phyloP scores from a whole-genome alignment of 2,797 vertebrate species.

The Poeciliopsis presidionis region DNA sequence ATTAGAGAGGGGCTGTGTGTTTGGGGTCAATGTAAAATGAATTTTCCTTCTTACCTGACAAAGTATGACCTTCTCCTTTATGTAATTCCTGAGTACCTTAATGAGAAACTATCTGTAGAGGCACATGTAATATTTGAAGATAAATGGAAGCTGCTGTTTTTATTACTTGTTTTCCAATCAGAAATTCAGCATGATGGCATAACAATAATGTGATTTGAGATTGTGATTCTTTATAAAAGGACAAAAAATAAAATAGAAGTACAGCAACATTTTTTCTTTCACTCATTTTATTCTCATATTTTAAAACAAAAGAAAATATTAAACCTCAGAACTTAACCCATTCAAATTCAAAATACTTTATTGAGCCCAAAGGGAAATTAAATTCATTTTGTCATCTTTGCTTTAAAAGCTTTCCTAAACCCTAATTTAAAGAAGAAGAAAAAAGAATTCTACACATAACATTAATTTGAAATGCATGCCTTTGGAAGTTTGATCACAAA shows the following conservation, averaged over 20 bases:
- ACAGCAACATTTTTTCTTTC: not conserved
- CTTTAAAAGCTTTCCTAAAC: not conserved
- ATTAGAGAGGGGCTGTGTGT: conserved; percentile 4
- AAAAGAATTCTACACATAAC: not conserved
- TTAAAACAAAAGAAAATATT: not conserved
- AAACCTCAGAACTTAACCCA: not conserved
- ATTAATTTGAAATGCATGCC: not conserved
- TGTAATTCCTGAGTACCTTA: conserved; percentile 22
- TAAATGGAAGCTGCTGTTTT: not conserved
- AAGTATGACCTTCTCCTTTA: conserved; percentile 34
- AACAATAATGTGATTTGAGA: not conserved
- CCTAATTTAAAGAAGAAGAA: not conserved
- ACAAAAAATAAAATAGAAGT: not conserved
- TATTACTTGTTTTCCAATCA: not conserved
- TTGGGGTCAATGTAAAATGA: conserved; percentile 21
- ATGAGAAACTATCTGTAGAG: conserved; percentile 12
- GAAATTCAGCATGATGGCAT: not conserved
- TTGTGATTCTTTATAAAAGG: not conserved
- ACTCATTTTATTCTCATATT: not conserved
- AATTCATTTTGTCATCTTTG: not conserved
- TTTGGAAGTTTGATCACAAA: not conserved
- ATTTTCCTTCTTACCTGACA: conserved; percentile 8
- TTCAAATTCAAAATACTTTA: not conserved
- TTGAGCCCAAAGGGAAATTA: no score
- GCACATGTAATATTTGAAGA: conserved; percentile 5